Evolutionary conservation across 2,888 invertebrate genomes (phyloP), one percentile per base, ranked within the genome.

Genomic region (Trissolcus japonicus): DNA sequence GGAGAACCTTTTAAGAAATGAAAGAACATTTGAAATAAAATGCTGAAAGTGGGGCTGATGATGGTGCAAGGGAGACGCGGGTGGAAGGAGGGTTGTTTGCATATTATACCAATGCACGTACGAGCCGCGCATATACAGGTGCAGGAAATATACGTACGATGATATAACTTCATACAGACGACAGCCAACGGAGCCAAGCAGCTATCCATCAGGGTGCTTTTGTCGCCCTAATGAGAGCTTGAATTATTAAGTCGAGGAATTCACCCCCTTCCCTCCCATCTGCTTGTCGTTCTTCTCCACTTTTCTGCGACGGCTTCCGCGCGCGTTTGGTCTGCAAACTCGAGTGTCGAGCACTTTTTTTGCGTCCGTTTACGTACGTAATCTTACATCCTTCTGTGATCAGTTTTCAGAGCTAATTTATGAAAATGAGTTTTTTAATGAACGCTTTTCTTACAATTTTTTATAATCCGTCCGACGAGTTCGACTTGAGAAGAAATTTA

Each of bases 141-240:
- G 75, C 61, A 68, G 77, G 55, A 77, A 65, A 59, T 59, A 54
- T 63, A 63, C 40, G 72, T 63, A 67, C 46, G 59, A 40, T 57
- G 68, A 48, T 79, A 68, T 77, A 79, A 77, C 75, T 75, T 77
- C 62, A 63, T 77, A 79, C 76, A 78, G 79, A 76, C 78, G 75
- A 79, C 76, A 76, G 69, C 76, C 63, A 72, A 65, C 63, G 71
- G 68, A 79, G 76, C 79, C 76, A 85, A 86, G 86, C 84, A 86
- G 87, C 89, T 88, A 89, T 89, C 89, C 89, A 89, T 89, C 89
- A 88, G 87, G 87, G 87, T 88, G 89, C 89, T 89, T 88, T 89
- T 89, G 89, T 89, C 89, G 87, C 89, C 88, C 89, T 89, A 89
- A 89, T 89, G 89, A 89, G 88, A 88, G 86, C 83, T 79, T 89